Conservation (phyloP, 2,888 invertebrate species). For the Agrenia bidenticulata region DNA sequence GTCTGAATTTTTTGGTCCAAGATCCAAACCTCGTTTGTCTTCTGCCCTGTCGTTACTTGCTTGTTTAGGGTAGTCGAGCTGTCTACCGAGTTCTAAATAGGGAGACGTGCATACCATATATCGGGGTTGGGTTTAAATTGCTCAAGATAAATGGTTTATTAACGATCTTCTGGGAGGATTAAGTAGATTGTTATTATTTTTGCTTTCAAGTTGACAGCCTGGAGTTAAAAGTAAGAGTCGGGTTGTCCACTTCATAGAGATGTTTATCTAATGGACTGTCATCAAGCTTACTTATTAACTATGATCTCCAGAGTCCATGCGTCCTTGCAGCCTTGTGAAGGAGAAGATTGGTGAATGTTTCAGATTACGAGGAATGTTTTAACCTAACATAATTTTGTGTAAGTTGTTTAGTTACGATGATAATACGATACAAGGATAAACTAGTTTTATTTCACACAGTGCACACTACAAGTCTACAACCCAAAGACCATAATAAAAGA, state of each 20-base stretch:
- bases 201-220: not conserved
- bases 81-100: not conserved
- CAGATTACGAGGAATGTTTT: too few relatives aligned
- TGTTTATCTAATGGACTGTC: too few relatives aligned
- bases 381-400: too few relatives aligned
- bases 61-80: conserved; percentile 3
- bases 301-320: too few relatives aligned
- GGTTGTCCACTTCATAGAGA: not conserved
- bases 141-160: conserved; percentile 14
- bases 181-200: conserved; percentile 3
- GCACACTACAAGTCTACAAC: too few relatives aligned
- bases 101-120: not conserved
- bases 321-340: too few relatives aligned
- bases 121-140: not conserved
- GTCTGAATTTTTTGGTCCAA: not conserved
- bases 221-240: not conserved
- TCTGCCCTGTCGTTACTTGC: conserved; percentile 6
- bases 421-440: too few relatives aligned
- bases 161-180: conserved; percentile 13
- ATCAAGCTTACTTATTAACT: too few relatives aligned
- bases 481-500: not conserved
- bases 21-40: conserved; percentile 2
- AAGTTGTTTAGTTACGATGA: too few relatives aligned
- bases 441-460: too few relatives aligned
- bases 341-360: too few relatives aligned